Evolutionary conservation across 2,797 vertebrate species (phyloP), one percentile per base, ranked within the genome.

Genomic region (Acridotheres tristis): DNA sequence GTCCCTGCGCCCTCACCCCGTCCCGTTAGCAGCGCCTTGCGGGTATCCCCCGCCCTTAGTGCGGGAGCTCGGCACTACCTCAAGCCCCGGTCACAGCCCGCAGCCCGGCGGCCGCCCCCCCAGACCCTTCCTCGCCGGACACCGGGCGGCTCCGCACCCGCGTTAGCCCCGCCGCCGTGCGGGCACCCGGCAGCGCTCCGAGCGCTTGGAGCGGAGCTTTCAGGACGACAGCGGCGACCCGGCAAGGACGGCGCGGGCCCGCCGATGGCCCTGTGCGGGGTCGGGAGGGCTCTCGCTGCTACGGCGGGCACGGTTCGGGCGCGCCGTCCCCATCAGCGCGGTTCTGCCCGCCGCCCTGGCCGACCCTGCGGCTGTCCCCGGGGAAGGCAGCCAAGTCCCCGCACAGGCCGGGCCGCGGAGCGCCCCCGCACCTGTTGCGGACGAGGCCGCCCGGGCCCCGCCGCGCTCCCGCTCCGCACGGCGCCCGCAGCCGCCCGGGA

Each of bases 371-470:
- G 53, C 77, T 11, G 34, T 17, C 7, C 45, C 32, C 13, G 12
- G 22, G 25, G 5, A 43, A 17, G 9, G 59, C 29, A 38, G 29
- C 11, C 10, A 16, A 72, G 18, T 29, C 59, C 34, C 29, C 22
- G 26, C 26, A 6, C 29, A 34, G 15, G 67, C 67, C 23, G 23
- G 15, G 67, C 66, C 27, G 23, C 55, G 34, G 16, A 51, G 75
- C 61, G 13, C 29, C 82, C 34, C 55, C 57, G 54, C 95, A 94
- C 94, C 94, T 95, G 93, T 93, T 90, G 68, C 68, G 51, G 50
- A 10, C 67, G 67, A 69, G 67, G 67, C 67, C 67, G 27, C 30
- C 48, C 67, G 67, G 67, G 48, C 67, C 34, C 50, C 50, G 50
- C 50, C 48, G 48, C 48, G 25, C 47, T 38, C 15, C 48, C 27